These are phyloP conservation scores for Hyposoter didymator DNA, from an alignment of 2,888 invertebrate genomes.

Conservation along the genomic window DNA sequence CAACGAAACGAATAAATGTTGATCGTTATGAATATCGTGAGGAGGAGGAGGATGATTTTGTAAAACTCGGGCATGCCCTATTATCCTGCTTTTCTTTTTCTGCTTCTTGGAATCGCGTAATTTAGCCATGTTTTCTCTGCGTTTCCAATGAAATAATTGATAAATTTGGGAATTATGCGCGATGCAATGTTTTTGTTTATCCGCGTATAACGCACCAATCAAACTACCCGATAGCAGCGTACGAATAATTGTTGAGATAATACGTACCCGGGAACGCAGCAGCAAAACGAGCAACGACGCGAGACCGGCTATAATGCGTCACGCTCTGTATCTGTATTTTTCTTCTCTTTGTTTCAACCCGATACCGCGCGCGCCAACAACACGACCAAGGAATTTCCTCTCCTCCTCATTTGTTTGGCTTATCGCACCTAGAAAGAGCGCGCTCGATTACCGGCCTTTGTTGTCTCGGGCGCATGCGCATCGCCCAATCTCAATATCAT, in stretches of 20 bases:
- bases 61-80: not conserved
- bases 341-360: conserved; percentile 21
- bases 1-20: not conserved
- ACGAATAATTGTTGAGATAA: not conserved
- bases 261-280: not conserved
- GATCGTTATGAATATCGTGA: not conserved
- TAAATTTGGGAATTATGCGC: too few species aligned
- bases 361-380: not conserved
- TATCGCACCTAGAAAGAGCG: conserved; percentile 25
- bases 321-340: not conserved
- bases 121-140: not conserved
- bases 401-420: conserved; percentile 25
- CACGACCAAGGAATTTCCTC: not conserved
- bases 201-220: too few species aligned
- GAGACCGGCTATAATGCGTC: not conserved
- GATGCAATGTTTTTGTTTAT: too few species aligned
- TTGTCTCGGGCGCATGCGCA: not conserved
- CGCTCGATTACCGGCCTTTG: conserved; percentile 9
- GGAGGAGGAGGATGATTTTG: too few species aligned
- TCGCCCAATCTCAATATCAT: too few species aligned
- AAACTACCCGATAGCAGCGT: not conserved
- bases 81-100: not conserved
- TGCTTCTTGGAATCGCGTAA: not conserved
- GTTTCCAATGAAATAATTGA: not conserved
- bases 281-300: not conserved